Percentiles rank a stretch among this genome's conserved stretches.
Evolutionary conservation across 2,797 vertebrate genomes (phyloP).

Genomic region (Austrolebias charrua): DNA sequence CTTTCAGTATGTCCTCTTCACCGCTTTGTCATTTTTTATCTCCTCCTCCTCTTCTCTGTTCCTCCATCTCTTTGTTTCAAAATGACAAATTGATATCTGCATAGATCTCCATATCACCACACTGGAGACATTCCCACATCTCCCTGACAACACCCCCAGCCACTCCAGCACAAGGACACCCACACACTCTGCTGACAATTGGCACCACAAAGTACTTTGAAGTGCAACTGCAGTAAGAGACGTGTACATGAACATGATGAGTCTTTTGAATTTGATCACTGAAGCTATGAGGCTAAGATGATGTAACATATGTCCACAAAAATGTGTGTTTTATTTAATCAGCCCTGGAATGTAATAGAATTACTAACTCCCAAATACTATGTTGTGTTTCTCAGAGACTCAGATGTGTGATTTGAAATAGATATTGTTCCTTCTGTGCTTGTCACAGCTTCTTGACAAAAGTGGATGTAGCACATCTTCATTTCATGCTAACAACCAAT

Average conservation of each 20-base stretch:
- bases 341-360: too few relatives aligned
- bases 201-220: slow-evolving; percentile 29
- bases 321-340: background rate
- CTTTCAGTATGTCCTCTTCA: background rate
- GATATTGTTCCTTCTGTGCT: too few relatives aligned
- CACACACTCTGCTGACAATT: slow-evolving; percentile 26
- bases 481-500: too few relatives aligned
- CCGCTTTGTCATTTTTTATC: background rate
- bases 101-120: slow-evolving; percentile 52
- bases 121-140: slow-evolving; percentile 24
- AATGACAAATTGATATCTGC: slow-evolving; percentile 51
- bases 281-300: slow-evolving; percentile 5
- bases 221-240: slow-evolving; percentile 9
- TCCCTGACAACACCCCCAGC: slow-evolving; percentile 13
- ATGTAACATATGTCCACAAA: background rate
- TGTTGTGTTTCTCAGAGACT: too few relatives aligned
- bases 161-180: slow-evolving; percentile 9
- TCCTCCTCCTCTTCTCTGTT: background rate
- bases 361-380: too few relatives aligned
- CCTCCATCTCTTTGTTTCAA: slow-evolving; percentile 20
- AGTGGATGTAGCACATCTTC: too few relatives aligned
- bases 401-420: too few relatives aligned
- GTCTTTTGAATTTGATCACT: slow-evolving; percentile 24
- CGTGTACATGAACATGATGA: slow-evolving; percentile 12
- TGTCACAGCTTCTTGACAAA: too few relatives aligned